Percentiles rank a stretch among this genome's conserved stretches.
Evolutionary conservation across 2,888 invertebrate genomes (phyloP).

Genomic region (Morinoia aosen): DNA sequence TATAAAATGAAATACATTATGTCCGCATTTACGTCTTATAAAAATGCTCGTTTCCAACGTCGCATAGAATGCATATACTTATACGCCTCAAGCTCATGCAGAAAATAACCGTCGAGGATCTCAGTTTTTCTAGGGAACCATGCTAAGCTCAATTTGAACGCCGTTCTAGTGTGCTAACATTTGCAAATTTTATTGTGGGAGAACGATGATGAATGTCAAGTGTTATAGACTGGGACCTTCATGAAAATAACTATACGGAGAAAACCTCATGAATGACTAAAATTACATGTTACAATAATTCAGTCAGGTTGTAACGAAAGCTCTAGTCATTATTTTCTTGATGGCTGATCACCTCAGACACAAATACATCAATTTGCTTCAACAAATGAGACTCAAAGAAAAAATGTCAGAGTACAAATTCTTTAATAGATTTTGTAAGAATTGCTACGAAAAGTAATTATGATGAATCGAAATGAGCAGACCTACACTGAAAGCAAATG

Average conservation of each 20-base stretch:
- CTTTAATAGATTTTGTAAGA: neutral
- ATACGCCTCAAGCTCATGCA: neutral
- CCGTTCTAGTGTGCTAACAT: neutral
- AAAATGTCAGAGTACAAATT: neutral
- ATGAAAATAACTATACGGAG: neutral
- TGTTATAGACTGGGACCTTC: neutral
- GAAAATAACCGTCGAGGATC: neutral
- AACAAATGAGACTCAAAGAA: too few relatives aligned
- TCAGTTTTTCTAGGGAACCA: neutral
- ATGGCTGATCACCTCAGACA: too few relatives aligned
- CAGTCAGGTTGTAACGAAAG: too few relatives aligned
- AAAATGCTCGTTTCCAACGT: neutral
- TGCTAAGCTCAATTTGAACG: neutral
- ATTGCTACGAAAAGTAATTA: neutral
- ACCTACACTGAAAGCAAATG: too few relatives aligned
- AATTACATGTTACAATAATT: too few relatives aligned
- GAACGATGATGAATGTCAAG: neutral
- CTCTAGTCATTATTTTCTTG: too few relatives aligned
- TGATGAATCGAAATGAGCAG: too few relatives aligned
- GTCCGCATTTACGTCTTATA: neutral
- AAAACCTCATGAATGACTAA: neutral
- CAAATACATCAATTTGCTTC: too few relatives aligned
- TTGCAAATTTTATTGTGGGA: neutral
- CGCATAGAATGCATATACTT: too few relatives aligned
- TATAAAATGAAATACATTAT: neutral